Percentiles rank a stretch among this genome's conserved stretches.
Evolutionary conservation across 2,888 invertebrate species (phyloP).

Genomic region (Lasioglossum calceatum): DNA sequence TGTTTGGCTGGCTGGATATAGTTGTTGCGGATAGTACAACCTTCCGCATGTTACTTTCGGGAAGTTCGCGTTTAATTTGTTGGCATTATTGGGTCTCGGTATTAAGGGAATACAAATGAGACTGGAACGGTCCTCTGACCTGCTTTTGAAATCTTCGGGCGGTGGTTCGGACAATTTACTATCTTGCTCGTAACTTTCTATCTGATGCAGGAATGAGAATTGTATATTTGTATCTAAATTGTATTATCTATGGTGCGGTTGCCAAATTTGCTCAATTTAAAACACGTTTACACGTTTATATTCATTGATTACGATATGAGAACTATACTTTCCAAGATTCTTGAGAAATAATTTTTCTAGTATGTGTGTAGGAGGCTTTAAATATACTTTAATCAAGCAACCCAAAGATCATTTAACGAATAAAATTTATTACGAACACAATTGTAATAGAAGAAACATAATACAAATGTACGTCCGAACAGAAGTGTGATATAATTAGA

Average conservation of each 20-base stretch:
- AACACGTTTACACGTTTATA: not conserved
- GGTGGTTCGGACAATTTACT: not conserved
- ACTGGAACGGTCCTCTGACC: not conserved
- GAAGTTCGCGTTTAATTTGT: conserved; percentile 34
- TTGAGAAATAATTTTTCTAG: not conserved
- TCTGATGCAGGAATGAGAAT: not conserved
- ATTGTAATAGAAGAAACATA: too few relatives aligned
- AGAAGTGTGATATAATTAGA: too few relatives aligned
- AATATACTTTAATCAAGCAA: too few relatives aligned
- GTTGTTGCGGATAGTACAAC: conserved; percentile 3
- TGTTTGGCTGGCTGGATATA: conserved; percentile 9
- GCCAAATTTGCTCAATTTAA: not conserved
- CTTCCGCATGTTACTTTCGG: conserved; percentile 1
- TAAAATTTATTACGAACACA: too few relatives aligned
- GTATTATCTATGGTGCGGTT: not conserved
- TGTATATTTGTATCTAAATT: not conserved
- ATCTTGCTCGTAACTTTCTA: not conserved
- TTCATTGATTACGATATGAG: not conserved
- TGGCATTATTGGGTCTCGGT: not conserved
- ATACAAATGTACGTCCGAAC: too few relatives aligned
- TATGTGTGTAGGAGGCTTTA: too few relatives aligned
- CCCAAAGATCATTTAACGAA: too few relatives aligned
- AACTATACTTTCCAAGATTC: not conserved
- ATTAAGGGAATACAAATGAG: not conserved
- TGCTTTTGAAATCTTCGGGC: not conserved